Evolutionary conservation across 2,797 vertebrate species (phyloP), one percentile per base, ranked within the genome.

Genomic region (Novumbra hubbsi): DNA sequence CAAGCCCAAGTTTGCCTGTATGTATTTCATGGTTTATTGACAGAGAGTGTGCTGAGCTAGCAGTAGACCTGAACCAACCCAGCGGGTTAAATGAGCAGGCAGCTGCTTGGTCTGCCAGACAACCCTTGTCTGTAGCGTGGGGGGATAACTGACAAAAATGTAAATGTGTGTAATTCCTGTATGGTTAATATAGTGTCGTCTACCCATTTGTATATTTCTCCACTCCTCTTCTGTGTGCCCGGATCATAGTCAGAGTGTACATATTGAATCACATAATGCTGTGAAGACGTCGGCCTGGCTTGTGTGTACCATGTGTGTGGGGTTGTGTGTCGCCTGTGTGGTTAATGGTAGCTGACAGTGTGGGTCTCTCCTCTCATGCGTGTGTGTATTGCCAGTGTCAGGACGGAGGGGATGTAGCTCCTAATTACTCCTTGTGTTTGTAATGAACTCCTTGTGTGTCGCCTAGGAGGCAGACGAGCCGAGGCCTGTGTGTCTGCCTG

Each of bases 321-420:
- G 32, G 30, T 55, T 71, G 49, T 21, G 69, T 55, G 19, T 50
- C 70, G 55, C 21, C 55, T 60, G 64, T 74, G 71, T 70, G 55
- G 71, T 70, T 85, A 81, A 83, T 77, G 76, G 72, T 76, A 76
- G 71, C 50, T 77, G 81, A 83, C 79, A 81, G 81, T 76, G 73
- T 80, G 77, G 74, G 68, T 78, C 79, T 83, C 66, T 81, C 77
- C 81, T 76, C 71, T 83, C 79, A 81, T 80, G 83, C 80, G 80
- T 84, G 78, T 80, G 80, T 84, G 76, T 78, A 68, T 68, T 60
- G 81, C 32, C 70, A 1, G 71, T 80, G 80, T 84, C 81, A 83
- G 70, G 52, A 62, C 73, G 75, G 71, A 78, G 82, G 75, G 76
- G 77, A 74, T 64, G 71, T 72, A 70, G 74, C 75, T 85, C 81